Evolutionary conservation across 2,888 invertebrate species (phyloP), one percentile per base, ranked within the genome.

Genomic region (Drosophila rubida): DNA sequence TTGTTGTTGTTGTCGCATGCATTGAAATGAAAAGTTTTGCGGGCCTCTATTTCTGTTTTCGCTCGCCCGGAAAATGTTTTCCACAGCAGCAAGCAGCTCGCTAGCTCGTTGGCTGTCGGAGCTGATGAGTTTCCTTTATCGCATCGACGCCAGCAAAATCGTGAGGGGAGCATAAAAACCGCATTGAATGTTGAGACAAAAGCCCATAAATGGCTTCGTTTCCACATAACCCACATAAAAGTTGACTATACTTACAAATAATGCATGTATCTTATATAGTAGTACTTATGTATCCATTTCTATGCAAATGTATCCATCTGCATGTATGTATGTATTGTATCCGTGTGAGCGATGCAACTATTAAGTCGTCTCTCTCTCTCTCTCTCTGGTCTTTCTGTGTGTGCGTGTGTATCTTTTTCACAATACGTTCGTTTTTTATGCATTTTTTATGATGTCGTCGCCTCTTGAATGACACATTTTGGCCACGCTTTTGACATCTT

Each of bases 1-100:
- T 53, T 13, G 39, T 13, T 45, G 14, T 53, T 13, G 39, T 44
- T 55, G 55, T 54, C 22, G 48, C n/a, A 54, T 62, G 58, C 59
- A 68, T 80, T 74, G 64, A 84, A 80, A 78, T 75, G 68, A 78
- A 81, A 68, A 82, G 64, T 67, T 60, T 60, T 68, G 49, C 42
- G 45, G 13, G 14, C 51, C 14, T 63, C 46, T 59, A 8, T 39
- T 48, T 46, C 44, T 53, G 11, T 55, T 39, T 46, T 58, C 32
- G 30, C 23, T 54, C 13, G 61, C n/a, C 59, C 60, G 61, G 77
- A 61, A 74, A 74, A 72, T 58, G 44, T 41, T 51, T 44, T 44
- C 22, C 27, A 9, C 55, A 49, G 54, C 41, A 46, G 51, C 32
- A 9, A n/a, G n/a, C n/a, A n/a, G n/a, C 19, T 19, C 19, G 19